phyloP scores from a whole-genome alignment of 2,888 invertebrate genomes.

The Chydorus sphaericus region DNA sequence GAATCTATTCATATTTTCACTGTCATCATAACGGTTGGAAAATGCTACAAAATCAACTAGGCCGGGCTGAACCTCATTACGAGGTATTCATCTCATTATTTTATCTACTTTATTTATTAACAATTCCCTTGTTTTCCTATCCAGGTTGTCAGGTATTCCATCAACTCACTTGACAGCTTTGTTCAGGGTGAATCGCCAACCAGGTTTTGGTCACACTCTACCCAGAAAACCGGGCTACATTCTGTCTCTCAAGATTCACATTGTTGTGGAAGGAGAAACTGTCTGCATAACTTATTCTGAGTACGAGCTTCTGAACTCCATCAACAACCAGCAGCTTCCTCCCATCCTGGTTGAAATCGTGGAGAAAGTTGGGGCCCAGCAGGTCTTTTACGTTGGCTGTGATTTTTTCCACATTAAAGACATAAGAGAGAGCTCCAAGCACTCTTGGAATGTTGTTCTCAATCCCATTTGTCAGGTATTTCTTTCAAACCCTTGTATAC shows the following conservation, averaged over 20 bases:
- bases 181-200: conserved; percentile 67
- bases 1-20: no score
- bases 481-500: conserved; percentile 5
- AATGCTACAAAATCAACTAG: no score
- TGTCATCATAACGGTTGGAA: no score
- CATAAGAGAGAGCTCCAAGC: conserved; percentile 39
- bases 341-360: conserved; percentile 69
- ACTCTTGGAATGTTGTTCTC: conserved; percentile 51
- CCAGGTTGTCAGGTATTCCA: conserved; percentile 15
- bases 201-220: conserved; percentile 80
- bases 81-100: no score
- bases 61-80: no score
- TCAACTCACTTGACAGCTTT: conserved; percentile 58
- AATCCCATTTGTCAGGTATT: conserved; percentile 71
- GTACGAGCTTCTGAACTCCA: conserved; percentile 68
- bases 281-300: conserved; percentile 58
- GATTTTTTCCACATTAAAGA: conserved; percentile 82
- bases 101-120: no score
- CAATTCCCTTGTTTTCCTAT: no score
- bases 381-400: conserved; percentile 82
- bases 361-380: conserved; percentile 46
- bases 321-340: conserved; percentile 81
- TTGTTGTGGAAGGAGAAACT: conserved; percentile 22
- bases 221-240: conserved; percentile 83
- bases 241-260: conserved; percentile 20